A percentile compares a stretch with the other conserved stretches of the same genome.
Conservation (phyloP, 2,113 vertebrate genomes). For the Acrocephalus kingi region DNA sequence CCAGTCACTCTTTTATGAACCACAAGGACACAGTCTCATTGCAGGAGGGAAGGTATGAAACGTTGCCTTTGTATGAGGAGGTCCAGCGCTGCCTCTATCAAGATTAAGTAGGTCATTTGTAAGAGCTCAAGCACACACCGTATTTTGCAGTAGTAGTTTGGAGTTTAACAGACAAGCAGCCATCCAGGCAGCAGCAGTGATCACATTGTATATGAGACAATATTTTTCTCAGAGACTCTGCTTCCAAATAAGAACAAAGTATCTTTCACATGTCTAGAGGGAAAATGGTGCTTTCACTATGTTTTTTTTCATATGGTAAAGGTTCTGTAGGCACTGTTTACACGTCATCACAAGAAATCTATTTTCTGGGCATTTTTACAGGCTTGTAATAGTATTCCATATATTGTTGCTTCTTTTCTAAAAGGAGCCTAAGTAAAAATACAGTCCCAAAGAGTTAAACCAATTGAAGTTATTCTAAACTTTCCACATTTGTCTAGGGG, state of each 20-base stretch:
- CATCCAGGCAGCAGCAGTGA: not conserved
- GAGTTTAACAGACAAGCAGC: not conserved
- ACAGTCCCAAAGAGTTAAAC: slow-evolving; percentile 24
- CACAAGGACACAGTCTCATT: accelerated
- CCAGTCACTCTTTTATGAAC: not conserved
- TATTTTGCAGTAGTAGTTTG: not conserved
- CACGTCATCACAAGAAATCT: not conserved
- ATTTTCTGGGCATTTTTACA: not conserved
- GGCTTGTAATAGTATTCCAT: not conserved
- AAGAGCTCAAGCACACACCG: not conserved
- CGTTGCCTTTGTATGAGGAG: not conserved
- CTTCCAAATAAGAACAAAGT: not conserved
- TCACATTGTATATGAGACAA: not conserved
- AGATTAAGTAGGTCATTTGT: not conserved
- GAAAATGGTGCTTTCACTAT: not conserved
- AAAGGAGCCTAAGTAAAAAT: not conserved
- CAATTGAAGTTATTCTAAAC: slow-evolving; percentile 25
- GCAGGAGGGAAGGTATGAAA: not conserved
- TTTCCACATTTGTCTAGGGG: not conserved
- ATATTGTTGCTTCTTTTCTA: not conserved
- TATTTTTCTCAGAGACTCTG: not conserved
- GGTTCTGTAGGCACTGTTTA: not conserved
- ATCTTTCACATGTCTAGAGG: not conserved
- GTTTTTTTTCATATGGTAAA: not conserved
- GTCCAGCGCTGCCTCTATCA: not conserved